These are phyloP conservation scores for Dermochelys coriacea DNA, from an alignment of 2,797 vertebrate species.

Conservation along the genomic window DNA sequence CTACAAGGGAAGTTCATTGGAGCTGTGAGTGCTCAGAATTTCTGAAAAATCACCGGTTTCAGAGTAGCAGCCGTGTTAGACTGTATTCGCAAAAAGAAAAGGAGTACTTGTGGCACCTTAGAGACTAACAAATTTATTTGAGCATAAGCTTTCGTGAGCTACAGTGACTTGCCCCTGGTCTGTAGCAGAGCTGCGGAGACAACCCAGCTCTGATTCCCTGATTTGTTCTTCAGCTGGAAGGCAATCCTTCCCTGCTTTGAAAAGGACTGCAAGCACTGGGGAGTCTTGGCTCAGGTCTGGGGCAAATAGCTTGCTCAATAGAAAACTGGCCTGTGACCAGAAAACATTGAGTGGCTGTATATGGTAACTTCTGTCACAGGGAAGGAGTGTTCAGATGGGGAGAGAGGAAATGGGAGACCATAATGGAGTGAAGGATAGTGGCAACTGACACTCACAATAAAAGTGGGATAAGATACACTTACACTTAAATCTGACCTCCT, in stretches of 20 bases:
- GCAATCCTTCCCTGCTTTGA: background rate
- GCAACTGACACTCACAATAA: background rate
- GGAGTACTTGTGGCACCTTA: too few species aligned
- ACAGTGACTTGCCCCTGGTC: background rate
- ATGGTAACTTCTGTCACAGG: constrained; percentile 9
- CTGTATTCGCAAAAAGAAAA: too few species aligned
- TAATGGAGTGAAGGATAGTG: background rate
- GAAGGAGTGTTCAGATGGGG: background rate
- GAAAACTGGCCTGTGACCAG: constrained; percentile 6
- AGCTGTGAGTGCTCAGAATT: background rate
- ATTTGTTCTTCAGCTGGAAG: background rate
- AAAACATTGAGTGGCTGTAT: background rate
- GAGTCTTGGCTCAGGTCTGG: background rate
- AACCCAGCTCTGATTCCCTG: background rate
- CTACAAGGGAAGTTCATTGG: background rate
- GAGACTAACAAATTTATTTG: too few species aligned
- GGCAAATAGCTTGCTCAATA: background rate
- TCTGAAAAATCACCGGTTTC: background rate
- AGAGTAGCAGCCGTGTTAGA: too few species aligned
- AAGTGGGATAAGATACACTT: background rate
- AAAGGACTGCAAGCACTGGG: background rate
- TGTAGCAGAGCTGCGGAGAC: background rate
- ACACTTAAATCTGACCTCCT: background rate
- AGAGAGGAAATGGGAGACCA: background rate
- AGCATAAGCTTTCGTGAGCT: too few species aligned